phyloP scores from a whole-genome alignment of 2,797 vertebrate genomes.

The Taeniopygia guttata region DNA sequence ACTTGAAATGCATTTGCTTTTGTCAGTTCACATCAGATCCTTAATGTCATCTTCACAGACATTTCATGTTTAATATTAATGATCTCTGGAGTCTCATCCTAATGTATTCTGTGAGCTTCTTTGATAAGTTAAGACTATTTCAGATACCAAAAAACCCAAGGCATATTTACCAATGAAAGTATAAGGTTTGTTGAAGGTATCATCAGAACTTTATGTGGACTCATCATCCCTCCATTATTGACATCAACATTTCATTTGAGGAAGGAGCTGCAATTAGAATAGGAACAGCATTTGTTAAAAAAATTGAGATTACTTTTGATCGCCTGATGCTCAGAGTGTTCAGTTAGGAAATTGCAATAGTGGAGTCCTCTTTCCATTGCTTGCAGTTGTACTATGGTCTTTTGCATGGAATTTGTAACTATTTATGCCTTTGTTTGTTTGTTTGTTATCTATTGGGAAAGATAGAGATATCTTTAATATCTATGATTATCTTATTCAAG shows the following conservation, averaged over 20 bases:
- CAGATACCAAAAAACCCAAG: not conserved
- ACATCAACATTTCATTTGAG: not conserved
- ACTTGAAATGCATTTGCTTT: constrained; percentile 22
- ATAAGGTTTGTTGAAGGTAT: not conserved
- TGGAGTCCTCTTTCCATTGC: not conserved
- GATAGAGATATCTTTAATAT: not conserved
- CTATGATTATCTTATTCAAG: not conserved
- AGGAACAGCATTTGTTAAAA: not conserved
- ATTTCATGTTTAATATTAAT: constrained; percentile 56
- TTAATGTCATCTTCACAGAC: not conserved
- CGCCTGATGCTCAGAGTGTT: not conserved
- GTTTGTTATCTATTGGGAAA: not conserved
- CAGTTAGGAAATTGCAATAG: not conserved
- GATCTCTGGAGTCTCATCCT: not conserved
- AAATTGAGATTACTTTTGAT: not conserved
- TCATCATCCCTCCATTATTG: not conserved
- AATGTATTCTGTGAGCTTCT: not conserved
- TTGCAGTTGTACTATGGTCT: not conserved
- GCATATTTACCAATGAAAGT: not conserved
- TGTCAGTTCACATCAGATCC: constrained; percentile 45
- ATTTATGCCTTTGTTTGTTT: not conserved
- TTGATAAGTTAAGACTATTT: not conserved
- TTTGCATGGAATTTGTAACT: not conserved
- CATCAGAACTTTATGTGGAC: not conserved
- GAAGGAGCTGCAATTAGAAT: not conserved